Evolutionary conservation across 1,140 invertebrate genomes (phyloP).

Genomic region (Drosophila bocqueti): DNA sequence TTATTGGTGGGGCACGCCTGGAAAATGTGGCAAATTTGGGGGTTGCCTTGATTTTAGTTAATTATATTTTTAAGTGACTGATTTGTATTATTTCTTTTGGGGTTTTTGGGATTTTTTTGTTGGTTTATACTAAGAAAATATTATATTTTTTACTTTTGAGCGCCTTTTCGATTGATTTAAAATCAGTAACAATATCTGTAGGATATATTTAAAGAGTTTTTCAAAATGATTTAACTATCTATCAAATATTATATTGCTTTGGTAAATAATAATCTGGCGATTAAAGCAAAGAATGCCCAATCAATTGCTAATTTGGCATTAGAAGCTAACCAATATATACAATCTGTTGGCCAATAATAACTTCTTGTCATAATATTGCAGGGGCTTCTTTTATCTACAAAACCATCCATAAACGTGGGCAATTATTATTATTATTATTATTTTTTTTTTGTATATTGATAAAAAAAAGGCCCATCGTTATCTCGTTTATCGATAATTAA

Average conservation of each 20-base stretch:
- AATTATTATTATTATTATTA: slow-evolving; percentile 4
- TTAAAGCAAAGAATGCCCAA: not conserved
- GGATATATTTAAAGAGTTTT: not conserved
- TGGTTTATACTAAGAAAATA: not conserved
- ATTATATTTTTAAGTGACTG: not conserved
- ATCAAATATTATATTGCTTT: too few species aligned
- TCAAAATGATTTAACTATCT: too few species aligned
- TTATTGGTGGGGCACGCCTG: slow-evolving; percentile 16
- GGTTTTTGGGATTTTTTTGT: not conserved
- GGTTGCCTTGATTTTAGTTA: slow-evolving; percentile 8
- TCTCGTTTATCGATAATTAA: slow-evolving; percentile 47
- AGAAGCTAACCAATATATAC: not conserved
- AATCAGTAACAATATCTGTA: not conserved
- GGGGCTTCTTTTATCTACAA: slow-evolving; percentile 10
- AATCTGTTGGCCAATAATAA: slow-evolving; percentile 6
- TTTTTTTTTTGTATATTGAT: slow-evolving; percentile 3
- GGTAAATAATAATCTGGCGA: not conserved
- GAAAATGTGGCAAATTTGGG: slow-evolving; percentile 6
- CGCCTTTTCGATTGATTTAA: not conserved
- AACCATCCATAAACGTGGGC: slow-evolving; percentile 24
- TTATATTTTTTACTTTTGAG: not conserved
- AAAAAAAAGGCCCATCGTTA: slow-evolving; percentile 24
- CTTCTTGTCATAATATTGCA: slow-evolving; percentile 4
- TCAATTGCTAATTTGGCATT: slow-evolving; percentile 1
- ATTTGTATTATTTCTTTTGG: not conserved